Conservation (phyloP, 64 coral and sea anemone species). For the Hydrozoanthus tunicans region DNA sequence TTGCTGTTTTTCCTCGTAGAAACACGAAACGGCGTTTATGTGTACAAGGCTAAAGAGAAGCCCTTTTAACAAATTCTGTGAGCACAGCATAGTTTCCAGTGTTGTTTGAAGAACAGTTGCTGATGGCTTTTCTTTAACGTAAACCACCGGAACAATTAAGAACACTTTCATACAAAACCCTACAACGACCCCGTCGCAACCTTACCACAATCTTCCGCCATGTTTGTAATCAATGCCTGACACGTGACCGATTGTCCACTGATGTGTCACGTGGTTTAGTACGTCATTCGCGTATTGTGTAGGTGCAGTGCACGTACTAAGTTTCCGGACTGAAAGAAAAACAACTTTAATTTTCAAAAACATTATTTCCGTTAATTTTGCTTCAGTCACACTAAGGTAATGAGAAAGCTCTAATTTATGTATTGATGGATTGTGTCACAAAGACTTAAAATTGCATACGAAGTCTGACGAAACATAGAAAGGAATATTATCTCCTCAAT, state of each 20-base stretch:
- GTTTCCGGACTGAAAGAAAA: too few species aligned
- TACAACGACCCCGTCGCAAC: background rate
- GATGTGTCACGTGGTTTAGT: slow-evolving; percentile 14
- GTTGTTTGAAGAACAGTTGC: background rate
- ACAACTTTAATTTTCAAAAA: too few species aligned
- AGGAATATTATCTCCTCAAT: too few species aligned
- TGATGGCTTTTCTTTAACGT: background rate
- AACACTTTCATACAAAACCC: background rate
- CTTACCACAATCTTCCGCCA: slow-evolving; percentile 20
- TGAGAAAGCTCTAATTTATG: too few species aligned
- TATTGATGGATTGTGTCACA: too few species aligned
- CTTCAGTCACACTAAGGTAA: too few species aligned
- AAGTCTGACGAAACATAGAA: too few species aligned
- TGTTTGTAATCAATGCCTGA: background rate
- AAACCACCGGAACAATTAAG: slow-evolving; percentile 8
- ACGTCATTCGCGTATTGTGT: background rate
- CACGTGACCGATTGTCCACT: slow-evolving; percentile 30
- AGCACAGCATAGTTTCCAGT: slow-evolving; percentile 7
- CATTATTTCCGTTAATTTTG: too few species aligned
- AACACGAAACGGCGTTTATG: slow-evolving; percentile 43
- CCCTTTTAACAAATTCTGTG: background rate
- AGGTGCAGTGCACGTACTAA: too few species aligned
- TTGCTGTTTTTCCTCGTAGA: slow-evolving; percentile 72
- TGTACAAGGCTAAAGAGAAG: slow-evolving; percentile 19
- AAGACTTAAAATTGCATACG: too few species aligned